Percentiles rank a stretch among this genome's conserved stretches.
Evolutionary conservation across 2,113 vertebrate species (phyloP).

Genomic region (Trichechus manatus): DNA sequence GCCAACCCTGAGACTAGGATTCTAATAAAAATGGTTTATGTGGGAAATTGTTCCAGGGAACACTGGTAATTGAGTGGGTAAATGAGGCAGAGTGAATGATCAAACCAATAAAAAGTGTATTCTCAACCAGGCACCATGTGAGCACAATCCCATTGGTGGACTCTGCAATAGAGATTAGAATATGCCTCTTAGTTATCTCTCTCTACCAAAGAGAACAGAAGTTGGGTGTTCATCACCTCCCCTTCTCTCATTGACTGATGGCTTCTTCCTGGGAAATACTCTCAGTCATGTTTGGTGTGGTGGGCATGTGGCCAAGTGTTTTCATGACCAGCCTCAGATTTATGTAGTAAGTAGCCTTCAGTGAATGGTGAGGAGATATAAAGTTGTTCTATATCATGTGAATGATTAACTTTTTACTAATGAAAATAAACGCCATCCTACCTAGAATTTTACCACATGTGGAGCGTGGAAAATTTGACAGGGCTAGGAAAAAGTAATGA

Average conservation of each 20-base stretch:
- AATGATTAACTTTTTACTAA: neutral
- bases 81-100: neutral
- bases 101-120: neutral
- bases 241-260: neutral
- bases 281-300: neutral
- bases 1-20: neutral
- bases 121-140: neutral
- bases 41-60: neutral
- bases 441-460: neutral
- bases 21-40: too few species aligned
- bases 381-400: neutral
- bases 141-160: too few species aligned
- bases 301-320: neutral
- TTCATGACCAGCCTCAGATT: neutral
- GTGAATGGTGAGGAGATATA: neutral
- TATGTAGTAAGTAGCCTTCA: neutral
- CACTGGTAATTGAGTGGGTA: neutral
- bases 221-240: neutral
- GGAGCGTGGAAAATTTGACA: neutral
- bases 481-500: neutral
- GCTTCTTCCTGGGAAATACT: neutral
- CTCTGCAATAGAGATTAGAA: neutral
- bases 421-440: neutral
- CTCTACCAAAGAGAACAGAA: neutral
- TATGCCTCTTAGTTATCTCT: accelerated